Evolutionary conservation across 2,888 invertebrate species (phyloP), one percentile per base, ranked within the genome.

Genomic region (Caenorhabditis zanzibari): DNA sequence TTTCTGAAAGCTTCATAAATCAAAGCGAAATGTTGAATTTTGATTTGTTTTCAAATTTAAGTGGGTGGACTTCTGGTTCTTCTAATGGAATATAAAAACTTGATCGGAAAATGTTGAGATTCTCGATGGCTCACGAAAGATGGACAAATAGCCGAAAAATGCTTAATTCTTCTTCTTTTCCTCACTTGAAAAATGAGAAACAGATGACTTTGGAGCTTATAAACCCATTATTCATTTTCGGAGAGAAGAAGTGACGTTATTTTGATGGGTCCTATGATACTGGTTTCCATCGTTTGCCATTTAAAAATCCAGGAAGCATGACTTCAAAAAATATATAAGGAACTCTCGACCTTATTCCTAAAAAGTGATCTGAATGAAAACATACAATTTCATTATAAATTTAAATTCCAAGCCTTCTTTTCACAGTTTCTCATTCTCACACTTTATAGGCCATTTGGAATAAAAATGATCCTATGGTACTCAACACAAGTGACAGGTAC

Each of bases 1-100:
- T 58, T 58, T 26, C 16, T 32, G 26, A 47, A 63, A 63, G 44
- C 28, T 63, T 63, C 63, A 63, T 12, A 63, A 63, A 41, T 63
- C 61, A 63, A 26, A 54, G 5, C 10, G 5, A 26, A 54, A 54
- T 6, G 54, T 24, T 54, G 22, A 24, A 54, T 54, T 54, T 49
- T 49, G 49, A 49, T 49, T 49, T 49, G 49, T 49, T 49, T 49
- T 49, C 12, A 19, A 49, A n/a, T 22, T 22, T 26, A 24, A 12
- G 54, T 54, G 26, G 54, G 54, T 54, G 54, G 54, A 54, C 24
- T 26, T 54, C 24, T 54, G 54, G 12, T 54, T 54, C 54, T 54
- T 26, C 14, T 14, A 14, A 12, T 26, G 12, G 12, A 14, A 26
- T 54, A 26, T 26, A 26, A 9, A 26, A 26, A 54, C 10, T 24